Conservation (phyloP, 2,888 invertebrate genomes). For the Harpagoxenus sublaevis region DNA sequence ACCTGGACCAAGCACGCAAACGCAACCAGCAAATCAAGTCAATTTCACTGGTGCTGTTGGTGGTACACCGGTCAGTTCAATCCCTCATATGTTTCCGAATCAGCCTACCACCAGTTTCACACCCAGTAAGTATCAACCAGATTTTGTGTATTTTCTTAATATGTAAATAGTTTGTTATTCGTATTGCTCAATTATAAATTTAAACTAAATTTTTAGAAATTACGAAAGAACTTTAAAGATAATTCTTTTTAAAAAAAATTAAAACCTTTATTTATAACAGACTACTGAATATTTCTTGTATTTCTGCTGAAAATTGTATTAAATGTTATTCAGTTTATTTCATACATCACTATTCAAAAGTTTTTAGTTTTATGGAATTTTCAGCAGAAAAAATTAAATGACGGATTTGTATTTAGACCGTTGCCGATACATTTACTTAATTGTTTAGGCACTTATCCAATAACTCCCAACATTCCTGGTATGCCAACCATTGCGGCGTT, state of each 20-base stretch:
- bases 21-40: conserved; percentile 60
- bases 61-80: conserved; percentile 83
- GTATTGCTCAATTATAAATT: background rate
- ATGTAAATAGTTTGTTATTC: background rate
- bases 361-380: background rate
- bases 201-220: background rate
- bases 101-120: conserved; percentile 66
- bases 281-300: background rate
- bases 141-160: background rate
- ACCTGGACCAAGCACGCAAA: conserved; percentile 70
- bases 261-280: background rate
- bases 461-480: conserved; percentile 83
- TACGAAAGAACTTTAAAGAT: background rate
- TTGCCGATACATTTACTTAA: background rate
- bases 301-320: background rate
- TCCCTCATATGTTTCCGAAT: conserved; percentile 74
- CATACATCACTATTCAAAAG: background rate
- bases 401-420: background rate
- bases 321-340: background rate
- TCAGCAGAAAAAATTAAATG: background rate
- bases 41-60: conserved; percentile 88
- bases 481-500: conserved; percentile 80
- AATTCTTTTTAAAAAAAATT: background rate
- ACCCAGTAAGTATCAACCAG: conserved; percentile 72
- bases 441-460: conserved; percentile 73